Conservation (phyloP, 2,113 vertebrate genomes). For the Damaliscus lunatus region DNA sequence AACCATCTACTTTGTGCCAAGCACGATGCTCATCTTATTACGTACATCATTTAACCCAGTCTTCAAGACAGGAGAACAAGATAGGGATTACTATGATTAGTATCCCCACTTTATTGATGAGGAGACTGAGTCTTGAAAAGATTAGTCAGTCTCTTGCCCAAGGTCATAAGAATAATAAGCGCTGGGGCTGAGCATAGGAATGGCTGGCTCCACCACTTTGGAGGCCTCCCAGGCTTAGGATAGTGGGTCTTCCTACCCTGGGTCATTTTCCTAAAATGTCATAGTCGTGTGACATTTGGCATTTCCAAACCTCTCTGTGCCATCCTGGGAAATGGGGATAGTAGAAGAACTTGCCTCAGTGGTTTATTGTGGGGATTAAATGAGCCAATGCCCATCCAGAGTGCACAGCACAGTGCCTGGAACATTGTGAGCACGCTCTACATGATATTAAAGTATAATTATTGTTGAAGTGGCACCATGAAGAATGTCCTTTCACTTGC, state of each 20-base stretch:
- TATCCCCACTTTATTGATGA: background rate
- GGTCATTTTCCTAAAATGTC: background rate
- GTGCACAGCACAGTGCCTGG: background rate
- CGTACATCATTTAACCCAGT: background rate
- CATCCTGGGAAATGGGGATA: background rate
- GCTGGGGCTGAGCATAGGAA: background rate
- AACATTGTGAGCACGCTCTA: accelerated
- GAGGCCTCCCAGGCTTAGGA: background rate
- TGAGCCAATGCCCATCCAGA: too few species aligned
- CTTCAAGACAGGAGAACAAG: background rate
- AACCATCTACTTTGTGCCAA: background rate
- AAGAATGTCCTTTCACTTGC: background rate
- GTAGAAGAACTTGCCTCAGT: background rate
- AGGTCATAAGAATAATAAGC: background rate
- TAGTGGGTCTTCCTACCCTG: background rate
- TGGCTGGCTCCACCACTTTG: background rate
- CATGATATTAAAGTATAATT: background rate
- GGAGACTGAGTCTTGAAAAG: background rate
- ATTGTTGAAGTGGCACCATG: background rate
- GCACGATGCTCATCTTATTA: background rate
- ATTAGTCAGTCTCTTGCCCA: background rate
- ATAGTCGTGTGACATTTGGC: background rate
- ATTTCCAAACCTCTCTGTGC: background rate
- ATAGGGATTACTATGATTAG: background rate
- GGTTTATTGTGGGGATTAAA: background rate